Evolutionary conservation across 92 coral and sea anemone genomes (phyloP).

Genomic region (Zoanthus solanderi): DNA sequence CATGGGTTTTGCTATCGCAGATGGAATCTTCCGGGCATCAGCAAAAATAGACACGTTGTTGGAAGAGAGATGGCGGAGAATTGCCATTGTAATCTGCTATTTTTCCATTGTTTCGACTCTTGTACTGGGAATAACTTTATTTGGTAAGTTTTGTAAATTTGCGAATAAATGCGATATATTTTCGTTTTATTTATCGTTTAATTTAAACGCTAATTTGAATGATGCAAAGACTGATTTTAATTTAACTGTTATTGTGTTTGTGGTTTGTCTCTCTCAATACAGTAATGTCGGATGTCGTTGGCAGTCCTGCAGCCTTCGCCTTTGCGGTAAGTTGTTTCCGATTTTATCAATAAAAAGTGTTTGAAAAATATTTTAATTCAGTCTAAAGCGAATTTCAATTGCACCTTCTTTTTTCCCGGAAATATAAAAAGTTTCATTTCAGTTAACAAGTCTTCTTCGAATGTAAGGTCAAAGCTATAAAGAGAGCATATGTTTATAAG

Average conservation of each 20-base stretch:
- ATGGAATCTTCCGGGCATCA: slow-evolving; percentile 47
- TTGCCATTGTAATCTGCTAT: slow-evolving; percentile 28
- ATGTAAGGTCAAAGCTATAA: neutral
- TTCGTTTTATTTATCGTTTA: neutral
- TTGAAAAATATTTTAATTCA: too few relatives aligned
- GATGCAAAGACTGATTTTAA: neutral
- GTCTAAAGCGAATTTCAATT: too few relatives aligned
- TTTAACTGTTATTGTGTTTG: slow-evolving; percentile 2
- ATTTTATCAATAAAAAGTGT: neutral
- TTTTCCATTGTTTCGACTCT: slow-evolving; percentile 30
- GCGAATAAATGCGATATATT: neutral
- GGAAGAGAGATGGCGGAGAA: slow-evolving; percentile 39
- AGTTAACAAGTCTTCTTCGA: neutral
- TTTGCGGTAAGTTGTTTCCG: slow-evolving; percentile 36
- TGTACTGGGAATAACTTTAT: slow-evolving; percentile 22
- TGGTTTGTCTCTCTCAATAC: neutral
- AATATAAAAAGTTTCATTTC: neutral
- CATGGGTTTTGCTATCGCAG: neutral
- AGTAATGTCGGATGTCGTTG: slow-evolving; percentile 31
- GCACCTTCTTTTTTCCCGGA: neutral
- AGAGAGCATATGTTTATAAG: neutral
- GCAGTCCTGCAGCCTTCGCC: slow-evolving; percentile 45
- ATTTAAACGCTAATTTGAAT: neutral
- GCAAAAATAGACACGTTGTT: slow-evolving; percentile 36
- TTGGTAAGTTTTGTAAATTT: slow-evolving; percentile 26